Evolutionary conservation across 2,888 invertebrate genomes (phyloP), one percentile per base, ranked within the genome.

Genomic region (Antheraea yamamai): DNA sequence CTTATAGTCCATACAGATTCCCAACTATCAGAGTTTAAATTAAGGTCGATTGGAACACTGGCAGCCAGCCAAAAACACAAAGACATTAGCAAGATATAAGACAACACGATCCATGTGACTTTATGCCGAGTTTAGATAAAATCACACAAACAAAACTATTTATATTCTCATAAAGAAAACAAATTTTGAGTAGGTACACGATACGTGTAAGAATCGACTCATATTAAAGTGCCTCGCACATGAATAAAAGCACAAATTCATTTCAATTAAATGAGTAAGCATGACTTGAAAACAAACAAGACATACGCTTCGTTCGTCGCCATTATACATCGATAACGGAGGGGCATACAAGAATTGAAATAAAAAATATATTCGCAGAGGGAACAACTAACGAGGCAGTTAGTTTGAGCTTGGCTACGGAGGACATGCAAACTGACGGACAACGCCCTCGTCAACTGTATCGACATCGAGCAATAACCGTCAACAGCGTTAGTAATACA

Each of bases 321-420:
- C 86, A 85, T 85, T 85, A 86, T 86, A 84, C 84, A 83, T 82
- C 85, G 84, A 88, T 88, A 88, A 85, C 81, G 82, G 82, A 89
- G 89, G 89, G 89, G 87, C 86, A 87, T 88, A 89, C 84, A 82
- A 81, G 78, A 87, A 85, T 82, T 85, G 80, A 84, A 91, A 84
- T 85, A 92, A 92, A 92, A 90, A 86, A 86, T 79, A 81, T 79
- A 86, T 83, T 86, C 77, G 86, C 85, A 80, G 83, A 87, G 87
- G 89, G 89, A 87, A 85, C 30, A 30, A 30, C 85, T 89, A 90
- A 92, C 88, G 88, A 91, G 89, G 87, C 86, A 81, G 85, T 88
- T 84, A 81, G 85, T 81, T 86, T 86, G 83, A 85, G 81, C 81
- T 82, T 80, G 79, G 80, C 79, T 79, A 80, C 80, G 79, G 80